Base-by-base conservation (phyloP, 2,888 invertebrate genomes). In the Drosophila quinaria region DNA sequence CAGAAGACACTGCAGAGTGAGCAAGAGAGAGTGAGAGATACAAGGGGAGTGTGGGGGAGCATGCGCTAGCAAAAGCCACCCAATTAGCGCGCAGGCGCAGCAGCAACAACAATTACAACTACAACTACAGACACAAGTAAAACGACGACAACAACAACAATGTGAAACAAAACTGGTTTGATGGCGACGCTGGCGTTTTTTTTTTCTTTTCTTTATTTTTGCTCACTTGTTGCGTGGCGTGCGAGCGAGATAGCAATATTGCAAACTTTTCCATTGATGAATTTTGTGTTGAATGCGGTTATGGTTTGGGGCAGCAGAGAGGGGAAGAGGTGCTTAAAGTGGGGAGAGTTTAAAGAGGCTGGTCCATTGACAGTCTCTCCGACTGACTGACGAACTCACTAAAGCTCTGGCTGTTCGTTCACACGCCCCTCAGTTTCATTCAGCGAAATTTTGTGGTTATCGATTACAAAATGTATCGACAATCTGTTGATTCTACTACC, bases 221-320 rank as follows among this genome's bases (percentile, higher is more conserved):
- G 74, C 74, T 78, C 74, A 78, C 79, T 78, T 78, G 76, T 75
- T 79, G 80, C 71, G 63, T 79, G 71, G 70, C 68, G 64, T 56
- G 54, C 44, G 59, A 88, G 67, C 31, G 75, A 80, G 87, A 82
- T 25, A 51, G 88, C 29, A 37, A 56, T 49, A 69, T 86, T 86
- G 89, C 89, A 89, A 86, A 89, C 81, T 84, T 84, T 84, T 84
- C 89, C 84, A 84, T 84, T 84, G 89, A 84, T 89, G 84, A 89
- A 80, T 87, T 80, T 86, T 60, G 33, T 58, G 41, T 29, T 47
- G 37, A 22, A 71, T 50, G 35, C 49, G 37, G 22, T 58, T 58
- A 41, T 33, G n/a, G 11, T 11, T 11, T 25, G 19, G 39, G 11
- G 35, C 35, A 31, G 31, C 31, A 15, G 19, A 17, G 25, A 22